Base-by-base conservation (phyloP, 2,888 invertebrate species). In the Xestia ashworthii region DNA sequence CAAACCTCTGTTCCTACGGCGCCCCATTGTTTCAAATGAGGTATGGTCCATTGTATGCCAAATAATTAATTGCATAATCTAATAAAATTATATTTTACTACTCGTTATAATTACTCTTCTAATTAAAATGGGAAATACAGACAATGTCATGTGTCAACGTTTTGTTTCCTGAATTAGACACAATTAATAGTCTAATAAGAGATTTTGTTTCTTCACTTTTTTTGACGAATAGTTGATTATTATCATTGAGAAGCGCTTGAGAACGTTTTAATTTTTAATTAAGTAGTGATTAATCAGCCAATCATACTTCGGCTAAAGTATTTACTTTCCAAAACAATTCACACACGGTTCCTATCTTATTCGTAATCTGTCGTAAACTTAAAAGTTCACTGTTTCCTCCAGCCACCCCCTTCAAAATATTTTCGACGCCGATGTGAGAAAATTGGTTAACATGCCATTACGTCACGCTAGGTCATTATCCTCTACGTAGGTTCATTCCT, bases 1-100 rank as follows among this genome's bases (percentile, higher is more conserved):
- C 72, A 55, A 71, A 73, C 14, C 58, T 77, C 75, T 50, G 80
- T 83, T 84, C 76, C 76, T 86, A 80, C 83, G 75, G 72, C 86
- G 53, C 78, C 74, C 90, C 87, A 90, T 91, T 91, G 91, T 91
- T 89, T 71, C 70, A 79, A 85, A 87, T 88, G 84, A 90, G 71
- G 76, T 88, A 90, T 88, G 62, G 74, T 76, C 90, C 73, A 91
- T 90, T 91, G 90, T 90, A 81, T 25, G 62, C 74, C 65, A 84
- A 80, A 87, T 85, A 88, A 90, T 85, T 85, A 87, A 88, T 89
- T 89, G 84, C 83, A 86, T 90, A 88, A 90, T 87, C 83, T 71
- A 84, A 73, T 80, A 80, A 74, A 71, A 78, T 70, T 80, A 72
- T 75, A 71, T 73, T 80, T 81, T 80, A 71, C 41, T 71, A 60